Conservation (phyloP, 2,797 vertebrate species). For the Hapalemur alaotrensis region DNA sequence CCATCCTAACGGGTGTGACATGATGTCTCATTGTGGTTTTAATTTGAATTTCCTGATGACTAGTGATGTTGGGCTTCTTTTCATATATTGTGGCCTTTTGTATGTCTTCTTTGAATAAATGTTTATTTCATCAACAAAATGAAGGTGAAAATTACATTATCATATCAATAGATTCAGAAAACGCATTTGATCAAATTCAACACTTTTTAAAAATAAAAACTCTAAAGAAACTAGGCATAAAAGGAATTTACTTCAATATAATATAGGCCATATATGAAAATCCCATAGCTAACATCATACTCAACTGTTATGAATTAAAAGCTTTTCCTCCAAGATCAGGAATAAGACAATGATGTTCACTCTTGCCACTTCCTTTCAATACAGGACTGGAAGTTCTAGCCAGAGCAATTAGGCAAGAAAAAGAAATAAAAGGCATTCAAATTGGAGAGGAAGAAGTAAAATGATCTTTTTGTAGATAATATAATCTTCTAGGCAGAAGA, state of each 20-base stretch:
- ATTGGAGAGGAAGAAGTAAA: neutral
- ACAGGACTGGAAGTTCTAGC: neutral
- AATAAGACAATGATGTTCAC: neutral
- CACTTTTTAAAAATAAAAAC: neutral
- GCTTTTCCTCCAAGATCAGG: neutral
- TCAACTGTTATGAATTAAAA: neutral
- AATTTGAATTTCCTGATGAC: neutral
- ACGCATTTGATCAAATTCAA: neutral
- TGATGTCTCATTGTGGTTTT: neutral
- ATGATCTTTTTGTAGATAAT: neutral
- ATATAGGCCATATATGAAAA: neutral
- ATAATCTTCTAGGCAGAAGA: neutral
- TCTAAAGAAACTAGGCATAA: neutral
- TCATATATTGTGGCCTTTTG: neutral
- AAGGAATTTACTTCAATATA: neutral
- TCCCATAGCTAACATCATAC: neutral
- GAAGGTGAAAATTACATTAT: neutral
- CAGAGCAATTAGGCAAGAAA: neutral
- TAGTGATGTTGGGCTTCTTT: neutral
- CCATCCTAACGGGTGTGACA: neutral
- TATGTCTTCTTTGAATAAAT: neutral
- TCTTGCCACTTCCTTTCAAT: neutral
- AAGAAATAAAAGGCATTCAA: neutral
- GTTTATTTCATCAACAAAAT: neutral
- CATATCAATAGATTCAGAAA: neutral